Base-by-base conservation (phyloP, 2,113 vertebrate species). In the Formicarius rufipectus region DNA sequence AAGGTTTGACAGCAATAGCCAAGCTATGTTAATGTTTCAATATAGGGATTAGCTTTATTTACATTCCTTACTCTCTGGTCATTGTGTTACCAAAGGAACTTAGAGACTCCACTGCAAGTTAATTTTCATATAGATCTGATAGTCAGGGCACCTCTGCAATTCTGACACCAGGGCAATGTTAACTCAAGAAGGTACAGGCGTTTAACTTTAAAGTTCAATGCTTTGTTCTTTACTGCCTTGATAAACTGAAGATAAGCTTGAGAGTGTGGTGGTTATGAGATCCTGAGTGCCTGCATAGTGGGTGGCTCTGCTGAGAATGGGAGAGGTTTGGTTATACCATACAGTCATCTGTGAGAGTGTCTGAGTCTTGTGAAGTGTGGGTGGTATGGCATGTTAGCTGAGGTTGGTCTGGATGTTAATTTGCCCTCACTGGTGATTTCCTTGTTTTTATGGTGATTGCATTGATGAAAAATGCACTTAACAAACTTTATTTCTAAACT, bases 381-480 rank as follows among this genome's bases (percentile, higher is more conserved):
- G 88, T 86, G 92, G 91, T 87, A 95, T 95, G 20, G 81, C 75
- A 64, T 39, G 47, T 49, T 91, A 83, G 71, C 47, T 71, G 87
- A 93, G 39, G 80, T 89, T 94, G 79, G 73, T 96, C 94, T 94
- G 74, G 59, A 89, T 86, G 37, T 74, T 90, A 77, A 59, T 47
- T 62, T 94, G 50, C 73, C 81, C 60, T 84, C 50, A 67, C 73
- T 73, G 63, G 69, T 71, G 63, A 77, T 94, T 95, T 92, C 71
- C 58, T 44, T 92, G 71, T 71, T 96, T 96, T 95, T 89, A 50
- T 47, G 94, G 75, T 77, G 80, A 85, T 77, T 95, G 28, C 56
- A 68, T 40, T 88, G 83, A 96, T 84, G 96, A 97, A 60, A 98
- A 98, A 93, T 98, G 96, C 18, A 83, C 86, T 91, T 95, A 69